These are phyloP conservation scores for Psilanteris sp. DNA, from an alignment of 1,140 invertebrate species.

Conservation along the genomic window DNA sequence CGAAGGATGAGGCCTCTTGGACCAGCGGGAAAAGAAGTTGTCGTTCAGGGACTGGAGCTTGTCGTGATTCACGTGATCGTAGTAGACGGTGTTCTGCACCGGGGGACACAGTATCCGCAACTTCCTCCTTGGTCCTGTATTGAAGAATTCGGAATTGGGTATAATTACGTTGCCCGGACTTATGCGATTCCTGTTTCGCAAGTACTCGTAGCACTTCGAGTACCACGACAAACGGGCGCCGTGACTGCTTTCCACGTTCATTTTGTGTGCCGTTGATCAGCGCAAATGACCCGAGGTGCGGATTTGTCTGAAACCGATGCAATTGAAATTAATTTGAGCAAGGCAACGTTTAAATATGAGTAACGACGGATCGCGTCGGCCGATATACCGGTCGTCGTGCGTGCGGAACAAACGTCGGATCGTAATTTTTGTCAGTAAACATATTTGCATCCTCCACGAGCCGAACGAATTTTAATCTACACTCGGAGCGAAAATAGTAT, in stretches of 20 bases:
- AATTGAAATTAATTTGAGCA: too few species aligned
- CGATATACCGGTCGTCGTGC: too few species aligned
- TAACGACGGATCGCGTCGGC: too few species aligned
- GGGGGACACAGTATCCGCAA: slow-evolving; percentile 70
- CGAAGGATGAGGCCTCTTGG: slow-evolving; percentile 72
- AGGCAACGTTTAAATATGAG: too few species aligned
- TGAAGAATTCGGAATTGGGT: slow-evolving; percentile 75
- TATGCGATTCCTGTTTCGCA: slow-evolving; percentile 71
- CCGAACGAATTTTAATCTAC: too few species aligned
- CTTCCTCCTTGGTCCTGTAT: slow-evolving; percentile 70
- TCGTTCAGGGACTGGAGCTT: slow-evolving; percentile 74
- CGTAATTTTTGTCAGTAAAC: too few species aligned
- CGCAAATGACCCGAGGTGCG: too few species aligned
- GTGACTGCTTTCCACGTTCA: slow-evolving; percentile 19
- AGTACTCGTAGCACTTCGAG: slow-evolving; percentile 67
- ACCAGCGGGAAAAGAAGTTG: slow-evolving; percentile 76
- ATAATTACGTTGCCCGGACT: slow-evolving; percentile 71
- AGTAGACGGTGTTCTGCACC: slow-evolving; percentile 65
- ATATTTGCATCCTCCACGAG: too few species aligned
- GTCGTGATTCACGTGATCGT: slow-evolving; percentile 67
- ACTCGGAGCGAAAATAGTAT: too few species aligned
- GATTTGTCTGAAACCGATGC: neutral
- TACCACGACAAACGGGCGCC: slow-evolving; percentile 64
- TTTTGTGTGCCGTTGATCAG: slow-evolving; percentile 2
- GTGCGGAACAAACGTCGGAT: too few species aligned